Base-by-base conservation (phyloP, 2,888 invertebrate species). In the Netelia fuscicornis region DNA sequence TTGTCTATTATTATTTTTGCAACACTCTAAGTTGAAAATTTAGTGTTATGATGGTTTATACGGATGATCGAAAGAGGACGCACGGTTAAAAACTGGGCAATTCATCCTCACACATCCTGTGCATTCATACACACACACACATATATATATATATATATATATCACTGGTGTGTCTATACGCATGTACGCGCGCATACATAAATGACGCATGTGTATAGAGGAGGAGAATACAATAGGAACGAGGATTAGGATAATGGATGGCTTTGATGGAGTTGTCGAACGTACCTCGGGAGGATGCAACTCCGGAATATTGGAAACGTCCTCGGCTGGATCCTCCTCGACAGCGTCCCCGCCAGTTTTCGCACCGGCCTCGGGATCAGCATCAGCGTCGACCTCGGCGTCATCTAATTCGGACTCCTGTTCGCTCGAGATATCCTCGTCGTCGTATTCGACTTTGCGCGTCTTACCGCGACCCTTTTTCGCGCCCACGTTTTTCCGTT, bases 381-480 rank as follows among this genome's bases (percentile, higher is more conserved):
- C 86, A 72, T 87, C 87, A 54, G 86, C 84, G 65, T 88, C 89
- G 81, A 84, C 86, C 74, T 89, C 89, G 80, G 91, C 91, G 84
- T 93, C 93, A 70, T 93, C 93, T 48, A 90, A 86, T 9, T 93
- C 93, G 56, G 92, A 91, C 10, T 93, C 93, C 77, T 92, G 92
- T 74, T 93, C 93, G 88, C 93, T 94, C 70, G 93, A 93, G 79
- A 93, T 93, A 86, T 93, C 93, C 83, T 93, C 93, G 37, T 93
- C 93, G 86, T 93, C 93, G 86, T 94, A 93, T 72, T 93, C 93
- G 54, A 92, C 92, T 87, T 92, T 94, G 68, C 90, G 90, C 44
- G 90, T 86, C 88, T 93, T 94, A 60, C 88, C 88, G 56, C 91
- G 92, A 37, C 89, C 89, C 84, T 93, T 93, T 86, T 92, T 93